A percentile compares a stretch with the other conserved stretches of the same genome.
phyloP scores from a whole-genome alignment of 2,797 vertebrate genomes.

The Trachurus trachurus region DNA sequence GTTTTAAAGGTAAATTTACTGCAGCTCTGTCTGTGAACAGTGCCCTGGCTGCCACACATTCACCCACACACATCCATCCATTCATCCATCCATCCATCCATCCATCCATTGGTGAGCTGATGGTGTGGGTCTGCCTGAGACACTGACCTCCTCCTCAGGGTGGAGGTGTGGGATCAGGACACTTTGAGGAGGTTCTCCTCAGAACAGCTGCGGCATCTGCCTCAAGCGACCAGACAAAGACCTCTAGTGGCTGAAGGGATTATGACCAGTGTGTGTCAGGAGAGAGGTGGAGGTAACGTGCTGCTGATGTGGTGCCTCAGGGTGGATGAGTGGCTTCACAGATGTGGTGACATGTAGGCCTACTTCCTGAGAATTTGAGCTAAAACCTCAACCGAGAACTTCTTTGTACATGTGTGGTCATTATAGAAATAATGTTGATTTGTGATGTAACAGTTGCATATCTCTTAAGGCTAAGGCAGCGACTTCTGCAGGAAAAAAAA shows the following conservation, averaged over 20 bases:
- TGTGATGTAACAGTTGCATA: too few species aligned
- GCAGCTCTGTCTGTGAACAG: too few species aligned
- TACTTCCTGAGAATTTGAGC: too few species aligned
- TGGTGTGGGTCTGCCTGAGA: neutral
- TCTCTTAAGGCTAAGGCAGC: neutral
- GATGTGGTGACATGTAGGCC: neutral
- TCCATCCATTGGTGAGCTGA: neutral
- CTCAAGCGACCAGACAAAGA: constrained; percentile 11
- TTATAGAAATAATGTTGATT: neutral
- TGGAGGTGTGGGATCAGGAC: neutral
- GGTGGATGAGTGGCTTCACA: neutral
- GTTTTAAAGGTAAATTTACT: too few species aligned
- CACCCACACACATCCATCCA: too few species aligned
- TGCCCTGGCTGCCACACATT: too few species aligned
- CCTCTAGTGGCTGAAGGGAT: constrained; percentile 9
- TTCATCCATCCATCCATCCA: too few species aligned
- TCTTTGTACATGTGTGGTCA: neutral
- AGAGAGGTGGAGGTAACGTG: neutral
- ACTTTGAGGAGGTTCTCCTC: too few species aligned
- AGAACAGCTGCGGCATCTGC: neutral
- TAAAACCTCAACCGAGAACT: neutral
- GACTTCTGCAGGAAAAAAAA: too few species aligned
- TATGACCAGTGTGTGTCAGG: constrained; percentile 3
- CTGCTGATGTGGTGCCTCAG: neutral
- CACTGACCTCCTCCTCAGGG: neutral